A percentile compares a stretch with the other conserved stretches of the same genome.
Evolutionary conservation across 2,797 vertebrate species (phyloP).

Genomic region (Coregonus ussuriensis): DNA sequence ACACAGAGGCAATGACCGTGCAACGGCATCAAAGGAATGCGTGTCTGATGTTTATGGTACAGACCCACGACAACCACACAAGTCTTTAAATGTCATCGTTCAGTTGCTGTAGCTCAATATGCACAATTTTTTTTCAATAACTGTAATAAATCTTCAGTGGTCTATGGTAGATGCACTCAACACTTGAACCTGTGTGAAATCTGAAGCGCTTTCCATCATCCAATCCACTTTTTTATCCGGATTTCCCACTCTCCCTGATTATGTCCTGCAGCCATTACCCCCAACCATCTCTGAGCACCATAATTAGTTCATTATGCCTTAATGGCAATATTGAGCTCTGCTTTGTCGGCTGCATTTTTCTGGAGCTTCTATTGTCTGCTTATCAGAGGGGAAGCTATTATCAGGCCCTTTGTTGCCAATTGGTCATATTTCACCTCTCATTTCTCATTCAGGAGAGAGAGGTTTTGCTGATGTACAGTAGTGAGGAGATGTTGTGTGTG

Average conservation of each 20-base stretch:
- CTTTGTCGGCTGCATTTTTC: not conserved
- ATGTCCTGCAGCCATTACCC: not conserved
- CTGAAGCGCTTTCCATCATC: not conserved
- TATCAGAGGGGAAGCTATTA: conserved; percentile 1
- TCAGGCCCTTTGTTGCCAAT: not conserved
- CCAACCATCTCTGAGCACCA: not conserved
- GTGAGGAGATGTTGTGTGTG: not conserved
- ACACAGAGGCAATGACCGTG: not conserved
- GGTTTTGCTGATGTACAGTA: not conserved
- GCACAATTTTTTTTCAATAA: too few relatives aligned
- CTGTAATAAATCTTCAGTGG: too few relatives aligned
- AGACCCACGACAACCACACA: too few relatives aligned
- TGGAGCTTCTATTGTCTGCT: not conserved
- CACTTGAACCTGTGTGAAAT: not conserved
- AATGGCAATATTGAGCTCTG: not conserved
- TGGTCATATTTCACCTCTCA: not conserved
- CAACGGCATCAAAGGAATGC: not conserved
- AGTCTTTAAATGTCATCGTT: too few relatives aligned
- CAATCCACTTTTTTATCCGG: not conserved
- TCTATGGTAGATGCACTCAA: too few relatives aligned
- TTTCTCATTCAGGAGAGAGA: not conserved
- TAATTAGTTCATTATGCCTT: not conserved
- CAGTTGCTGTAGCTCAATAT: too few relatives aligned
- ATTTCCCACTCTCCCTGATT: not conserved
- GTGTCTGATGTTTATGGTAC: not conserved